A percentile compares a stretch with the other conserved stretches of the same genome.
Evolutionary conservation across 1,140 invertebrate genomes (phyloP).

Genomic region (Drusus annulatus): DNA sequence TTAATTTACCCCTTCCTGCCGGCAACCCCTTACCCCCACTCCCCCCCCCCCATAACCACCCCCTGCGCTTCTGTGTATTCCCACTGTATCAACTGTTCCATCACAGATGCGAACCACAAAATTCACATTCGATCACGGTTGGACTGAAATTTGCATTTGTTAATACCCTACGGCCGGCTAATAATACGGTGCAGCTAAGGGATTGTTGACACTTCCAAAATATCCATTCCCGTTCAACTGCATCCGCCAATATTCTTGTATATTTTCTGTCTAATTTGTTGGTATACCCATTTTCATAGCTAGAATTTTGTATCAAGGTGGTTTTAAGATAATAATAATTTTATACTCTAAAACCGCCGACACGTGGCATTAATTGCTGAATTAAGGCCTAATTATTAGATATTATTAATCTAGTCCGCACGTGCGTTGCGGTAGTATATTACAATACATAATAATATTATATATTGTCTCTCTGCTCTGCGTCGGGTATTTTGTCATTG

Average conservation of each 20-base stretch:
- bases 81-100: constrained; percentile 32
- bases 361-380: too few relatives aligned
- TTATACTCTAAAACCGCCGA: too few relatives aligned
- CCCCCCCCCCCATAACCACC: neutral
- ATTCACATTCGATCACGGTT: constrained; percentile 36
- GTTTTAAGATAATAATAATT: too few relatives aligned
- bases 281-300: too few relatives aligned
- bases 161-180: constrained; percentile 22
- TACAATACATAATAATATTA: too few relatives aligned
- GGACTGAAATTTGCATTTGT: constrained; percentile 31
- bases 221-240: neutral
- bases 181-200: constrained; percentile 11
- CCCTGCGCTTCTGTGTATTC: constrained; percentile 6
- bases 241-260: neutral
- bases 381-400: too few relatives aligned
- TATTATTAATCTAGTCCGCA: too few relatives aligned
- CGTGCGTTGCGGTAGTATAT: too few relatives aligned
- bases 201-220: constrained; percentile 7
- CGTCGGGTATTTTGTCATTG: too few relatives aligned
- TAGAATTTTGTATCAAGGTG: too few relatives aligned
- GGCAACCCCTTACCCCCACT: too few relatives aligned
- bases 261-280: neutral
- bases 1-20: constrained; percentile 29
- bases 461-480: too few relatives aligned
- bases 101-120: constrained; percentile 12